phyloP scores from a whole-genome alignment of 1,140 invertebrate genomes.

The Ips typographus region DNA sequence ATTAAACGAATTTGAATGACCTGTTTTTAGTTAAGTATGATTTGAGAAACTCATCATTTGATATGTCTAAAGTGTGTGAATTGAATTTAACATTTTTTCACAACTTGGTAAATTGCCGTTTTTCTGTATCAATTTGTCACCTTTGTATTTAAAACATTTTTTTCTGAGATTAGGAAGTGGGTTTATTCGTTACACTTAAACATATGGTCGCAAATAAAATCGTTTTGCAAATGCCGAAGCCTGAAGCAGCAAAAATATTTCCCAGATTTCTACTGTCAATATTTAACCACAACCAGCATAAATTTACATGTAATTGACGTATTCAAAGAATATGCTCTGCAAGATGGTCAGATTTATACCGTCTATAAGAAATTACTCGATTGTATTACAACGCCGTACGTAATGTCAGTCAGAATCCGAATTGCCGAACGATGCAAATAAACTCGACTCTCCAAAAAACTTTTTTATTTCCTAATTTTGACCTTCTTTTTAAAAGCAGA shows the following conservation, averaged over 20 bases:
- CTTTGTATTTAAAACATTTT: no score
- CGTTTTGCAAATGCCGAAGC: no score
- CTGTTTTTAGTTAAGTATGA: no score
- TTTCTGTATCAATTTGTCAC: no score
- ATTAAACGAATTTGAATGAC: no score
- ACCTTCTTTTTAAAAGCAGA: neutral
- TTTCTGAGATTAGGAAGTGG: no score
- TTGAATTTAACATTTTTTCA: no score
- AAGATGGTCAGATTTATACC: slow-evolving; percentile 23
- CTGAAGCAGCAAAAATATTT: neutral
- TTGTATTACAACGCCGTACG: slow-evolving; percentile 32
- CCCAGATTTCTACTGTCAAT: neutral
- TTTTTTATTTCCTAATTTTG: neutral
- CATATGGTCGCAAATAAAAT: no score
- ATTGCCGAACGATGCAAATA: slow-evolving; percentile 24
- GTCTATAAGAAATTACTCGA: slow-evolving; percentile 28
- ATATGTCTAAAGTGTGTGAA: no score
- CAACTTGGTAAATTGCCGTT: no score
- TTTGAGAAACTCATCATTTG: no score
- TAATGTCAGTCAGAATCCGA: slow-evolving; percentile 16
- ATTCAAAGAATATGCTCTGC: slow-evolving; percentile 24
- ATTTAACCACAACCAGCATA: slow-evolving; percentile 5
- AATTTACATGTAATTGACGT: slow-evolving; percentile 9
- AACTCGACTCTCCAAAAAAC: slow-evolving; percentile 18
- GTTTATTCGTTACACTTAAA: no score